Evolutionary conservation across 2,797 vertebrate genomes (phyloP).

Genomic region (Cynodonichthys magdalenae): DNA sequence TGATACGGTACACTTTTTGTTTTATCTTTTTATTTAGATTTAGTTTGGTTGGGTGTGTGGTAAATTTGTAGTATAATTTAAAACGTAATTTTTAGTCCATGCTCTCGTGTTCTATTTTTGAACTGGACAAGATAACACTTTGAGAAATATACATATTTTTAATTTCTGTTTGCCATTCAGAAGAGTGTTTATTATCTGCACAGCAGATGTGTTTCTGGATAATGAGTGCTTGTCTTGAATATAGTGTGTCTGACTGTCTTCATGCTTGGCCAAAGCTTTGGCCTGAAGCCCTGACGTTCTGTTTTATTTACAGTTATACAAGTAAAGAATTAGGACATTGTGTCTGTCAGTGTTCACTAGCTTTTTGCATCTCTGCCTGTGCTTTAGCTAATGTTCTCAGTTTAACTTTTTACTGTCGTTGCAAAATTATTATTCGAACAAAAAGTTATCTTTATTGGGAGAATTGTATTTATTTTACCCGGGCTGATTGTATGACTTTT

Average conservation of each 20-base stretch:
- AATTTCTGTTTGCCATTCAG: constrained; percentile 34
- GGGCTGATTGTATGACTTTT: neutral
- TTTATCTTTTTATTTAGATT: too few species aligned
- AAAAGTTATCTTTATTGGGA: neutral
- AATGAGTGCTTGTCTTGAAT: constrained; percentile 38
- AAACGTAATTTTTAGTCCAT: too few species aligned
- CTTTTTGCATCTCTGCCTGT: constrained; percentile 39
- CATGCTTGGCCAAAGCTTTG: constrained; percentile 42
- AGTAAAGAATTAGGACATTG: constrained; percentile 69
- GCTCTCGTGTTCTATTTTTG: too few species aligned
- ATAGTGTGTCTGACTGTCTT: constrained; percentile 13
- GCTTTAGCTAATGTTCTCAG: constrained; percentile 29
- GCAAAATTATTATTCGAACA: constrained; percentile 4
- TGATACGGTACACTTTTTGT: too few species aligned
- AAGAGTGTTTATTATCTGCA: constrained; percentile 55
- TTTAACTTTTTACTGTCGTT: constrained; percentile 25
- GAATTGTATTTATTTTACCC: neutral
- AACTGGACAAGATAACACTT: too few species aligned
- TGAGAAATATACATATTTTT: constrained; percentile 1
- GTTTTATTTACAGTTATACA: constrained; percentile 69
- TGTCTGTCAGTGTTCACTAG: constrained; percentile 49
- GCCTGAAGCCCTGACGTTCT: constrained; percentile 59
- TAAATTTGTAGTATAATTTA: too few species aligned
- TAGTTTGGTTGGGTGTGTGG: too few species aligned
- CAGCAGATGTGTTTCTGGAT: constrained; percentile 50